A percentile compares a stretch with the other conserved stretches of the same genome.
These are phyloP conservation scores for Nesoenas mayeri DNA, from an alignment of 2,113 vertebrate genomes.

Conservation along the genomic window DNA sequence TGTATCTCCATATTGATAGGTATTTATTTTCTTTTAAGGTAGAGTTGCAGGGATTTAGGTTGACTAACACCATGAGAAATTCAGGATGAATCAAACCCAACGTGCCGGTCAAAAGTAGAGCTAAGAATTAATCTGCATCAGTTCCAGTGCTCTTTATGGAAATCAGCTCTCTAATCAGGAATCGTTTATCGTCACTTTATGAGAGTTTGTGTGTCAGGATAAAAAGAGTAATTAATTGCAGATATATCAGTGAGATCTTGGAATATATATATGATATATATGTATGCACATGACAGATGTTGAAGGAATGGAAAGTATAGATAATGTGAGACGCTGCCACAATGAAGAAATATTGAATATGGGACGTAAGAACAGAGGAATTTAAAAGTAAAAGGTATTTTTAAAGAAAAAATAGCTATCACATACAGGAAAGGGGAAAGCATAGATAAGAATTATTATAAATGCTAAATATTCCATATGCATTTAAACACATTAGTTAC, in stretches of 20 bases:
- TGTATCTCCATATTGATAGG: not conserved
- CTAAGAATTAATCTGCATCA: not conserved
- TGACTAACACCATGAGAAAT: not conserved
- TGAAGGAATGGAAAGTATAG: not conserved
- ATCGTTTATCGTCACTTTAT: not conserved
- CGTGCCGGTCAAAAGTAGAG: not conserved
- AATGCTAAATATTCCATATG: not conserved
- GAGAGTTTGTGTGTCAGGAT: conserved; percentile 28
- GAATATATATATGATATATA: not conserved
- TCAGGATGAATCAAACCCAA: not conserved
- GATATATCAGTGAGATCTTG: not conserved
- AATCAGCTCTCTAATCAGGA: not conserved
- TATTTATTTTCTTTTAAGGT: not conserved
- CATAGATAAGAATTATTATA: not conserved
- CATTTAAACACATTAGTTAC: not conserved
- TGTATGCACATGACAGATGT: not conserved
- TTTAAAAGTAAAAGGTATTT: not conserved
- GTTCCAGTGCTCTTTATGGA: conserved; percentile 22
- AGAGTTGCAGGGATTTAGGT: not conserved
- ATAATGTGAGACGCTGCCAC: not conserved
- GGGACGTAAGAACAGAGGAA: not conserved
- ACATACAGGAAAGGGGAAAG: not conserved
- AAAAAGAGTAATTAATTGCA: conserved; percentile 30
- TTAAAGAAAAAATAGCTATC: not conserved
- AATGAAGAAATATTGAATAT: not conserved